Evolutionary conservation across 2,113 vertebrate species (phyloP), one percentile per base, ranked within the genome.

Genomic region (Anoplopoma fimbria): DNA sequence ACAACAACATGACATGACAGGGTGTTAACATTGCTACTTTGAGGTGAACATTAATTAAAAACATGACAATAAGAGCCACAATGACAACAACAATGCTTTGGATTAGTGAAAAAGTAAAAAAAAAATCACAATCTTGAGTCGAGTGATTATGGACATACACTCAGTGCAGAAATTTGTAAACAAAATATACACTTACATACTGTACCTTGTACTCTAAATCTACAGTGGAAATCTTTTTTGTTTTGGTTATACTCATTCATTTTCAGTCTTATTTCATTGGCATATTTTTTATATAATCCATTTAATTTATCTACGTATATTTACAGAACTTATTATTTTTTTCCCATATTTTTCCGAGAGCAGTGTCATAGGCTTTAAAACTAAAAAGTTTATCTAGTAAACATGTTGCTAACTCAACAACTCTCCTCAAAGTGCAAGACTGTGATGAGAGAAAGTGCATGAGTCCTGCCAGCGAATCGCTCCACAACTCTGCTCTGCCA

Each of bases 101-200:
- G 81, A 79, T 90, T 75, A 90, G 81, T 91, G 80, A 86, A 86
- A 84, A 85, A 83, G 62, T 69, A 61, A 69, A 71, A 85, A 73
- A 81, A 75, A 86, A 91, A 81, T 79, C 80, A 92, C 91, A 93
- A 92, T 91, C 90, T 80, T 82, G 40, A 84, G 84, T 92, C 73
- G 33, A 87, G 68, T 77, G 84, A 81, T 84, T 75, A 87, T 87
- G 38, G 34, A 80, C 45, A 63, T 45, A 81, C 87, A 86, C 63
- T 71, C 79, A 69, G 47, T 53, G 76, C 84, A 79, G 53, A 78
- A 42, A 83, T 77, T 81, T 77, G 82, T 89, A 86, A 90, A 92
- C 82, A 90, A 88, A 87, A 77, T 70, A 89, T 75, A 89, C 81
- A 85, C 79, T 85, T 27, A 82, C 75, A 77, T 64, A 86, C 76